Conservation (phyloP, 2,113 vertebrate species). For the Malaclemys terrapin region DNA sequence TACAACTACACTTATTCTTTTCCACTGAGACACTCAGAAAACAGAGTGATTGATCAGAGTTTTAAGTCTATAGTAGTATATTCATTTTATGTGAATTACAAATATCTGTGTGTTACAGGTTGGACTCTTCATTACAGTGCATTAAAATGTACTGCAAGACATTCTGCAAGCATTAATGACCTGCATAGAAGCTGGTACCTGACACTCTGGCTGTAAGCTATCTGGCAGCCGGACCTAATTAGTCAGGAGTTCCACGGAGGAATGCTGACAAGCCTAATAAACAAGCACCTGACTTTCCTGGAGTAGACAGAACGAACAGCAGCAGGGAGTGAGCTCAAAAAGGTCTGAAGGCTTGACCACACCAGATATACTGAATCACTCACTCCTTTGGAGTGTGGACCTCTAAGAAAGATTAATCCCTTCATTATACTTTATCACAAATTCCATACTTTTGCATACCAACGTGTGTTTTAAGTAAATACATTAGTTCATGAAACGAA, state of each 20-base stretch:
- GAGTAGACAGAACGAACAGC: neutral
- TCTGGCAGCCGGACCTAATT: slow-evolving; percentile 57
- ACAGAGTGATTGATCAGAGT: neutral
- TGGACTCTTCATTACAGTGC: neutral
- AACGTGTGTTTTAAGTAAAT: neutral
- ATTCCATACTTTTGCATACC: neutral
- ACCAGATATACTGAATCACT: neutral
- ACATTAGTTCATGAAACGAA: neutral
- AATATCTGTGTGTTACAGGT: neutral
- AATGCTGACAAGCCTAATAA: slow-evolving; percentile 49
- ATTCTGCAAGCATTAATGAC: neutral
- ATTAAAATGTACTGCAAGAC: slow-evolving; percentile 33
- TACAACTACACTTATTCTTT: neutral
- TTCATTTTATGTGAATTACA: neutral
- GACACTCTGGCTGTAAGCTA: slow-evolving; percentile 40
- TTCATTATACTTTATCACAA: neutral
- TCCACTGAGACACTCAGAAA: neutral
- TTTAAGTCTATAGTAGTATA: neutral
- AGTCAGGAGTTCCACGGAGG: slow-evolving; percentile 43
- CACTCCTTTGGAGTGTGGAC: neutral
- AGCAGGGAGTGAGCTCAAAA: accelerated
- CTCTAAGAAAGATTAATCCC: neutral
- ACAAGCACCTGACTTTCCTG: slow-evolving; percentile 58
- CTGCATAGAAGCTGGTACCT: neutral
- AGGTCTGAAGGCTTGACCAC: neutral